Conservation (phyloP, 2,797 vertebrate genomes). For the Crocodylus rhombifer region DNA sequence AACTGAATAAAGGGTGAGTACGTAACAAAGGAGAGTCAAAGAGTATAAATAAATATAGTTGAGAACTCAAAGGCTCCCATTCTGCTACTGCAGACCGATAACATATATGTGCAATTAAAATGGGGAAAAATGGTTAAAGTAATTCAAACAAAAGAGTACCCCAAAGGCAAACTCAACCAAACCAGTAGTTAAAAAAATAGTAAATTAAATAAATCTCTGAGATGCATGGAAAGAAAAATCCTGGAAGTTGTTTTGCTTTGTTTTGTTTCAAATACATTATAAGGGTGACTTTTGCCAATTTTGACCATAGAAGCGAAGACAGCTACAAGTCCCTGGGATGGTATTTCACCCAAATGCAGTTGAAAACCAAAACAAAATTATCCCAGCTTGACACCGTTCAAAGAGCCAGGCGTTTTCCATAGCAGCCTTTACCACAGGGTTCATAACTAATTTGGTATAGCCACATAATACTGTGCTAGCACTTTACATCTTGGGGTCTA, state of each 20-base stretch:
- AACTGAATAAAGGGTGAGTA: constrained; percentile 16
- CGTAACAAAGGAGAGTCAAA: neutral
- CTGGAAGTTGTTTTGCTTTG: neutral
- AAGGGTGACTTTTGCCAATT: neutral
- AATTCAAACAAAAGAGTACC: neutral
- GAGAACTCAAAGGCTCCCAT: neutral
- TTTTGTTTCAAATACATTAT: neutral
- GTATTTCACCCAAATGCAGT: neutral
- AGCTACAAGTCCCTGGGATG: neutral
- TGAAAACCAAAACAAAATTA: neutral
- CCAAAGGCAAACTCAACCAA: neutral
- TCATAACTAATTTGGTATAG: neutral
- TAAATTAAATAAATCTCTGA: neutral
- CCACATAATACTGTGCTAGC: neutral
- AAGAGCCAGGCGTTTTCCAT: neutral
- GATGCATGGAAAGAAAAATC: neutral
- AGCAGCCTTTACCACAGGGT: neutral
- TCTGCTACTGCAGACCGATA: neutral
- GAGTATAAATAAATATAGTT: neutral
- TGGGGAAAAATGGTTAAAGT: neutral
- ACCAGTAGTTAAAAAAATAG: neutral
- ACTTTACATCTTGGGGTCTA: neutral
- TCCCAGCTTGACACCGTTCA: neutral
- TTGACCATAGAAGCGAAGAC: neutral
- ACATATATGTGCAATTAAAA: neutral